Conservation (phyloP, 1,140 invertebrate species). For the Cyrtorhinus lividipennis region DNA sequence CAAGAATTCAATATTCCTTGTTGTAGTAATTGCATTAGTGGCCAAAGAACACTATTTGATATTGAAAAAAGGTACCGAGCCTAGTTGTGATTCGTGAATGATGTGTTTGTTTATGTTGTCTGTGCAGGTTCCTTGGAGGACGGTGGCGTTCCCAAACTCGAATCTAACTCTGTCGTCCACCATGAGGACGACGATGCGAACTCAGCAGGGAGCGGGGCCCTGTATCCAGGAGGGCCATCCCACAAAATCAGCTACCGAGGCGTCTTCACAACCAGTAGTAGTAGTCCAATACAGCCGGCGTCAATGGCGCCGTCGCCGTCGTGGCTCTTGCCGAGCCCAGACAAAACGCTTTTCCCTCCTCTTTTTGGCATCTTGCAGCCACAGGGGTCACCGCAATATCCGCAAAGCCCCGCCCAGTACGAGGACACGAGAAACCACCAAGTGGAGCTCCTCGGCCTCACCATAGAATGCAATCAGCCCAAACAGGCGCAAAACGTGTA, state of each 20-base stretch:
- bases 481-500: slow-evolving; percentile 20
- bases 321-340: slow-evolving; percentile 44
- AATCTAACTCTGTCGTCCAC: slow-evolving; percentile 36
- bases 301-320: slow-evolving; percentile 27
- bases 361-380: slow-evolving; percentile 35
- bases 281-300: slow-evolving; percentile 32
- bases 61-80: no score
- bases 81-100: no score
- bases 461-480: slow-evolving; percentile 40
- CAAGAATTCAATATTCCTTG: no score
- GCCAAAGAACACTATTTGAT: no score
- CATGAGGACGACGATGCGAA: slow-evolving; percentile 58
- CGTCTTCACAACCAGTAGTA: slow-evolving; percentile 48
- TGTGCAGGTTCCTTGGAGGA: slow-evolving; percentile 56
- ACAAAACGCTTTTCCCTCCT: slow-evolving; percentile 42
- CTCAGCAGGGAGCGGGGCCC: slow-evolving; percentile 16
- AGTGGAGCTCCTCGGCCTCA: slow-evolving; percentile 43
- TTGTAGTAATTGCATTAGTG: no score
- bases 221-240: slow-evolving; percentile 22
- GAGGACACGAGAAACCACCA: slow-evolving; percentile 35
- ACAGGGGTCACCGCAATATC: slow-evolving; percentile 15
- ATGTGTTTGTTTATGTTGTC: neutral
- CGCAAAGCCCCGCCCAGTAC: slow-evolving; percentile 30
- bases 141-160: slow-evolving; percentile 46
- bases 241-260: slow-evolving; percentile 53